phyloP scores from a whole-genome alignment of 2,888 invertebrate species.

The Octonoba sinensis region DNA sequence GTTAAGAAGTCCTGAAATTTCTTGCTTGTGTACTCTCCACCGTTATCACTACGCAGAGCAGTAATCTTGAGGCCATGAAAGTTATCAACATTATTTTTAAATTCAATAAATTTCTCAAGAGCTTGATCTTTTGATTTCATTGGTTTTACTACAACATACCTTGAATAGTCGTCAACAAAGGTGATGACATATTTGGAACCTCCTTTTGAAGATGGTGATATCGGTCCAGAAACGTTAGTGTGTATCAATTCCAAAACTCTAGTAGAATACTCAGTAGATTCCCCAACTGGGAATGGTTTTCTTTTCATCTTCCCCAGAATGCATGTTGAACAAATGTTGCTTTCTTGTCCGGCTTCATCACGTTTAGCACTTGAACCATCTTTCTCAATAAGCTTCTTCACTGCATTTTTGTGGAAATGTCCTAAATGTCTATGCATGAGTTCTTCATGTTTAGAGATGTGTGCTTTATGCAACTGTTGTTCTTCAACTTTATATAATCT shows the following conservation, averaged over 20 bases:
- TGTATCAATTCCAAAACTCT: neutral
- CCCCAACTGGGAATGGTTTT: neutral
- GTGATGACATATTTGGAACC: slow-evolving; percentile 5
- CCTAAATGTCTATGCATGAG: slow-evolving; percentile 6
- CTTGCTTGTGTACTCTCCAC: neutral
- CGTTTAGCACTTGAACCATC: neutral
- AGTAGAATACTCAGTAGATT: neutral
- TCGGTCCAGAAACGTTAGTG: slow-evolving; percentile 3
- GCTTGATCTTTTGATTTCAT: slow-evolving; percentile 5
- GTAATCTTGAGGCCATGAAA: neutral
- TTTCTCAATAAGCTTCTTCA: neutral
- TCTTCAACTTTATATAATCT: slow-evolving; percentile 8
- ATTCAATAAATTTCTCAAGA: slow-evolving; percentile 1
- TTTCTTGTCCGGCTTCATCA: neutral
- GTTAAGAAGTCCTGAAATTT: neutral
- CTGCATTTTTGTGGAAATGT: slow-evolving; percentile 5
- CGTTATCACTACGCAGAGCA: neutral
- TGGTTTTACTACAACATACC: slow-evolving; percentile 8
- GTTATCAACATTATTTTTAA: neutral
- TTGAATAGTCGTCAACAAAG: slow-evolving; percentile 14
- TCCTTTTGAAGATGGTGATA: slow-evolving; percentile 7
- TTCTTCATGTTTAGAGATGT: slow-evolving; percentile 4
- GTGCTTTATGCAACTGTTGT: neutral
- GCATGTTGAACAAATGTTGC: neutral
- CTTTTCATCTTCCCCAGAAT: slow-evolving; percentile 1